These are phyloP conservation scores for Diachasmimorpha longicaudata DNA, from an alignment of 1,140 invertebrate genomes.

Conservation along the genomic window DNA sequence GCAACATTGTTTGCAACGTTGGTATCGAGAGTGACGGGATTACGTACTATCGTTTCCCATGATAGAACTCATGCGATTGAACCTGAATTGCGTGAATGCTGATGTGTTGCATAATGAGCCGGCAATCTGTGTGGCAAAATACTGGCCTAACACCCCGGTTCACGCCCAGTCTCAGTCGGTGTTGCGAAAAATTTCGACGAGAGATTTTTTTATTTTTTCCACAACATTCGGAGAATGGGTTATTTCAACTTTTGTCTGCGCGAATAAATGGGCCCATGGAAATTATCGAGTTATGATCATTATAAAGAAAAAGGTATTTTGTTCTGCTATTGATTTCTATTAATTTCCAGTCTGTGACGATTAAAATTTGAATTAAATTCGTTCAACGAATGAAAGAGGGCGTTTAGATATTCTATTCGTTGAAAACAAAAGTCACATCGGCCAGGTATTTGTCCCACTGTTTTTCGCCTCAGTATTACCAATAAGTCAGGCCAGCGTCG, in stretches of 20 bases:
- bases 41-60: slow-evolving; percentile 38
- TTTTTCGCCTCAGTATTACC: no score
- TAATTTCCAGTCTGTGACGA: no score
- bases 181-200: not conserved
- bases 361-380: no score
- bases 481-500: not conserved
- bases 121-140: not conserved
- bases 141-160: not conserved
- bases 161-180: not conserved
- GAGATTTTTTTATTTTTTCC: not conserved
- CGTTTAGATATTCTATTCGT: no score
- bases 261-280: no score
- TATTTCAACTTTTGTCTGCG: not conserved
- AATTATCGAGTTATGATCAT: no score
- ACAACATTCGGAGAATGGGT: not conserved
- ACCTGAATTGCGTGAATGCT: slow-evolving; percentile 45
- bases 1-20: slow-evolving; percentile 38
- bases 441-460: no score
- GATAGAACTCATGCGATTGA: slow-evolving; percentile 37
- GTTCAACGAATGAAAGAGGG: no score
- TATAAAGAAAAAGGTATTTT: no score
- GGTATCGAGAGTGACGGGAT: not conserved
- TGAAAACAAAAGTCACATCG: no score
- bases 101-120: slow-evolving; percentile 39
- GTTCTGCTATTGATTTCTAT: no score